Base-by-base conservation (phyloP, 2,888 invertebrate species). In the Cinara cedri region DNA sequence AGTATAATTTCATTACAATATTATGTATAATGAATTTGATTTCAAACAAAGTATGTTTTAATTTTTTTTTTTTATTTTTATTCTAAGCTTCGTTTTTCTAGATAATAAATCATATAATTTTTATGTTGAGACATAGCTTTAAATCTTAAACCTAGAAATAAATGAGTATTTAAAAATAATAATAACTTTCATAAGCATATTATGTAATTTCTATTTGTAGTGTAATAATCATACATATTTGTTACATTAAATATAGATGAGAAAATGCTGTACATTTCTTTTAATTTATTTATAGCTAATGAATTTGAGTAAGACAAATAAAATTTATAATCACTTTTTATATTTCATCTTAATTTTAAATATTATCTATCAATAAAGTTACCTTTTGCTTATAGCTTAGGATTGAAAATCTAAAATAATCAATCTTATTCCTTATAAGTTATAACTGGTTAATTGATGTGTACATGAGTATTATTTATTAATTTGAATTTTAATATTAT, bases 51-150 rank as follows among this genome's bases (percentile, higher is more conserved):
- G 78, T 78, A 51, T 78, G 49, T 70, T 70, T 78, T 78, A 8
- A 34, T 76, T 70, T 68, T 75, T 78, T 75, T 75, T 54, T 75
- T 78, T n/a, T n/a, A n/a, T n/a, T 63, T 70, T 60, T 68, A 70
- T 78, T 78, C 49, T 78, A 78, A 78, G 78, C 78, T 78, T 76
- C 70, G 78, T 78, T 78, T 76, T 68, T 65, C 42, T 78, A 78
- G 78, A 49, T 49, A 60, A 60, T 70, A 70, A 68, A 70, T 70
- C 70, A 78, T 78, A 57, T 78, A 78, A 78, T 78, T 70, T 70
- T 62, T 70, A 78, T 62, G 34, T 78, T 78, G 70, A 78, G 42
- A 70, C 49, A 42, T 78, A 78, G 70, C 21, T 78, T 46, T 62
- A 57, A 76, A 49, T 51, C 51, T 78, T 49, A 34, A n/a, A n/a